Percentiles rank a stretch among this genome's conserved stretches.
phyloP scores from a whole-genome alignment of 53 echinoderm and acorn worm genomes.

The Apostichopus leukothele region DNA sequence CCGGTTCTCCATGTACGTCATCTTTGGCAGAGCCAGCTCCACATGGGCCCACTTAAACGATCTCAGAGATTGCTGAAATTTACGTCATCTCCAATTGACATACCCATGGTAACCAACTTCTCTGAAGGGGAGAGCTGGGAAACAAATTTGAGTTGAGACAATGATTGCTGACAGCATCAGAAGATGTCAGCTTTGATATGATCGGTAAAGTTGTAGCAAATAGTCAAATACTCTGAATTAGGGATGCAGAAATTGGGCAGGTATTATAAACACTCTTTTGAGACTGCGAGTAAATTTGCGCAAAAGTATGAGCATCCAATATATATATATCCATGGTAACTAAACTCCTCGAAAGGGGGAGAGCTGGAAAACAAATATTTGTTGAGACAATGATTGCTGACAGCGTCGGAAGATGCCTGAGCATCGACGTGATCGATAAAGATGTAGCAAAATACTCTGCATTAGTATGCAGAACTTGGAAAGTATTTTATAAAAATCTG shows the following conservation, averaged over 20 bases:
- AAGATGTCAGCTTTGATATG: constrained; percentile 19
- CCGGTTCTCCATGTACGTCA: not conserved
- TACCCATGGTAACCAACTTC: constrained; percentile 38
- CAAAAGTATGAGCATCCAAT: too few species aligned
- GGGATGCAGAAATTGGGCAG: not conserved
- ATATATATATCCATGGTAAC: constrained; percentile 14
- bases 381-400: constrained; percentile 24
- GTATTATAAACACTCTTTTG: too few species aligned
- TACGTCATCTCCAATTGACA: constrained; percentile 36
- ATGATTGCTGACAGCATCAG: constrained; percentile 22
- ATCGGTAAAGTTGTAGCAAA: not conserved
- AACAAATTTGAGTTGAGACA: not conserved
- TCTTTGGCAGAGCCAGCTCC: constrained; percentile 10
- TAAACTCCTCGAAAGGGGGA: constrained; percentile 4
- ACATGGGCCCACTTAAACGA: constrained; percentile 38
- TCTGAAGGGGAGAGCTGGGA: not conserved
- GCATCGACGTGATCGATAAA: not conserved
- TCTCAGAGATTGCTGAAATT: constrained; percentile 41
- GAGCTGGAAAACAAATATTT: not conserved
- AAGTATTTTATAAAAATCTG: too few species aligned
- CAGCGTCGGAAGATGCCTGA: constrained; percentile 2
- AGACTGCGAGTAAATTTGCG: too few species aligned
- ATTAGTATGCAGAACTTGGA: not conserved
- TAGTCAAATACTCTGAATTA: not conserved
- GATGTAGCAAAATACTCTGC: too few species aligned